Evolutionary conservation across 2,113 vertebrate genomes (phyloP), one percentile per base, ranked within the genome.

Genomic region (Asarcornis scutulata): DNA sequence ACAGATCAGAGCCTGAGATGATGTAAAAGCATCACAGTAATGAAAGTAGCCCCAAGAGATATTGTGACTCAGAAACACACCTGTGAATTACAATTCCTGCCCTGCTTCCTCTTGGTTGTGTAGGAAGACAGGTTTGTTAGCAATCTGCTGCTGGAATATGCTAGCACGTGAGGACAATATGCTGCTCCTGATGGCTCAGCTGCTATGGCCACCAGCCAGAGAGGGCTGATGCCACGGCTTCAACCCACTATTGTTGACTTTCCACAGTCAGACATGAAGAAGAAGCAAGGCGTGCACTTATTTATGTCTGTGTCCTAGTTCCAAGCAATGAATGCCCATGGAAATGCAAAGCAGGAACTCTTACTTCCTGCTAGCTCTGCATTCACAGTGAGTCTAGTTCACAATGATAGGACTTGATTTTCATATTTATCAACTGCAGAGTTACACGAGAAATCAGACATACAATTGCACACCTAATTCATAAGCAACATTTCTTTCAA

Each of bases 101-200:
- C 58, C 46, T 42, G 42, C 66, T 84, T 86, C 83, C 83, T 76
- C 66, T 84, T 29, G 44, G 25, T 59, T 87, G 80, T 55, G 62
- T 16, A 81, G 81, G 77, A 84, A 27, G 31, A 87, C 58, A 48
- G 44, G 64, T 77, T 66, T 36, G 44, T 66, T 79, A 6, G 1
- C 9, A 25, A 46, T 46, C 32, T 50, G 60, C 48, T 36, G 38
- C 84, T 69, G 67, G 62, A 91, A 69, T 1, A 13, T 3, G 13
- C n/a, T 42, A 52, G 72, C 64, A 36, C 5, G 23, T 0, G 1
- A 90, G 34, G 50, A 67, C 0, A 0, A 25, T 21, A 16, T 0
- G 3, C 46, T 34, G 56, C 59, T 59, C 64, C 62, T 0, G 2
- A 8, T 14, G 68, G 64, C 56, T 86, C 85, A 52, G 71, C 42